Evolutionary conservation across 2,797 vertebrate genomes (phyloP).

Genomic region (Sebastes oblongus): DNA sequence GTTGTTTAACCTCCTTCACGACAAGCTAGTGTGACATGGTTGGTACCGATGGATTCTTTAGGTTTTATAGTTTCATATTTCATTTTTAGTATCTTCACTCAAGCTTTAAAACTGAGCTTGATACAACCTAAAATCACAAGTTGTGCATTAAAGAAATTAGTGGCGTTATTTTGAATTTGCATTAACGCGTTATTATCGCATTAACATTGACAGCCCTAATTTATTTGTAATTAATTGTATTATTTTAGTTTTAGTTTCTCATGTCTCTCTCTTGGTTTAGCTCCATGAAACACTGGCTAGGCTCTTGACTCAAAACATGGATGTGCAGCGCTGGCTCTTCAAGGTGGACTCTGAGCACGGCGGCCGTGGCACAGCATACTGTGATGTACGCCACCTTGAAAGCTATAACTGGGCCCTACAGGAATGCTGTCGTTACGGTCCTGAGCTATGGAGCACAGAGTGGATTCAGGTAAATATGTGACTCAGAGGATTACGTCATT

Average conservation of each 20-base stretch:
- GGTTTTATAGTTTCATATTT: too few species aligned
- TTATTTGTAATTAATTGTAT: neutral
- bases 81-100: too few species aligned
- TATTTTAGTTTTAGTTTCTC: slow-evolving; percentile 6
- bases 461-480: slow-evolving; percentile 81
- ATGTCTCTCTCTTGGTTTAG: slow-evolving; percentile 68
- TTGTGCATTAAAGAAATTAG: too few species aligned
- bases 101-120: too few species aligned
- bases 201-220: neutral
- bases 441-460: slow-evolving; percentile 75
- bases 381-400: slow-evolving; percentile 81
- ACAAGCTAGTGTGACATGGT: too few species aligned
- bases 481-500: slow-evolving; percentile 3
- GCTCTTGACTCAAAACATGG: slow-evolving; percentile 80
- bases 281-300: slow-evolving; percentile 81
- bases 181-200: too few species aligned
- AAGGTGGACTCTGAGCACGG: slow-evolving; percentile 83
- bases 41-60: too few species aligned
- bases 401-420: slow-evolving; percentile 80
- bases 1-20: too few species aligned
- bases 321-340: slow-evolving; percentile 88
- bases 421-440: slow-evolving; percentile 62
- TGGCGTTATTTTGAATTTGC: too few species aligned
- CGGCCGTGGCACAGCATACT: slow-evolving; percentile 86
- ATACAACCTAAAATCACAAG: too few species aligned